These are phyloP conservation scores for Megathymus violae DNA, from an alignment of 1,140 invertebrate species.

Conservation along the genomic window DNA sequence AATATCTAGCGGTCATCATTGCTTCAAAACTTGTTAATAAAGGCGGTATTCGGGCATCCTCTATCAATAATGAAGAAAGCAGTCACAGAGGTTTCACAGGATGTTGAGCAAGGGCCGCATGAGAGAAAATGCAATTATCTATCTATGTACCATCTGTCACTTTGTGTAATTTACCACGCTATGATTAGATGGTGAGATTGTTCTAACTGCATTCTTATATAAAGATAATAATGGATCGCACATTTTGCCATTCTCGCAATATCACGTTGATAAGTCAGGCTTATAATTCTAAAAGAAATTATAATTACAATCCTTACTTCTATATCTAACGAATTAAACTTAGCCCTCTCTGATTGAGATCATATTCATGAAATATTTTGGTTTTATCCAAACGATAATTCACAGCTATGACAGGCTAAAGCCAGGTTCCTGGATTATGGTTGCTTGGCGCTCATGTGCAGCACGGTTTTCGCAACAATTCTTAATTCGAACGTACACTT, in stretches of 20 bases:
- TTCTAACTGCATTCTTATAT: conserved; percentile 1
- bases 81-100: conserved; percentile 2
- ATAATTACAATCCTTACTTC: too few species aligned
- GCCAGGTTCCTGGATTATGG: too few species aligned
- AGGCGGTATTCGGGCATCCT: conserved; percentile 11
- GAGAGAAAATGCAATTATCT: conserved; percentile 26
- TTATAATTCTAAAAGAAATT: not conserved
- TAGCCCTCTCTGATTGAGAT: too few species aligned
- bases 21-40: too few species aligned
- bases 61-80: conserved; percentile 18
- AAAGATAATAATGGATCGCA: conserved; percentile 2
- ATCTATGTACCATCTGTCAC: conserved; percentile 1
- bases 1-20: too few species aligned
- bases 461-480: too few species aligned
- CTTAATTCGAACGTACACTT: too few species aligned
- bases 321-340: too few species aligned
- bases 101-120: not conserved
- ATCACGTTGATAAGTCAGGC: not conserved
- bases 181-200: conserved; percentile 2
- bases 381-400: too few species aligned
- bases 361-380: too few species aligned
- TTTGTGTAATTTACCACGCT: not conserved
- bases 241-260: not conserved
- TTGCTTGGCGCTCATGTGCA: too few species aligned
- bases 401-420: too few species aligned